phyloP scores from a whole-genome alignment of 2,888 invertebrate species.

The Stegana nigrithorax region DNA sequence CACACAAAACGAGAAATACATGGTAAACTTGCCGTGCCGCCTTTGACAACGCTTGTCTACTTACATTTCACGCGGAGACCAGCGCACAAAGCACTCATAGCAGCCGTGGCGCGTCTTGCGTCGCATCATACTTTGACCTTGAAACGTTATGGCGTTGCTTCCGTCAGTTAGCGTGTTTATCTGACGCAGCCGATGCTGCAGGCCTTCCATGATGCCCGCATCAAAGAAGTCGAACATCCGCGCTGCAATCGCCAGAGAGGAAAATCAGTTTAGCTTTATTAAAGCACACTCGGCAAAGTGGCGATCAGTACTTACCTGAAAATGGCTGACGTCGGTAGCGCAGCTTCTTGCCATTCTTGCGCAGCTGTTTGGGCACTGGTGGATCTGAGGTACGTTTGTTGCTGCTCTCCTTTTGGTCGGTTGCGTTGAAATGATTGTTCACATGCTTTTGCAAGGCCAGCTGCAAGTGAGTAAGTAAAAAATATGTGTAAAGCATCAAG shows the following conservation, averaged over 20 bases:
- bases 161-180: constrained; percentile 75
- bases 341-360: constrained; percentile 89
- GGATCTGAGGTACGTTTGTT: constrained; percentile 81
- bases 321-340: constrained; percentile 88
- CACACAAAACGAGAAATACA: no score
- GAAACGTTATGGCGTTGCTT: constrained; percentile 78
- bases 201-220: constrained; percentile 90
- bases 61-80: constrained; percentile 90
- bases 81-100: constrained; percentile 81
- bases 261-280: background rate
- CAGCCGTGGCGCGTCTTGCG: constrained; percentile 75
- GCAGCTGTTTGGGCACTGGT: constrained; percentile 80
- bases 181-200: constrained; percentile 83
- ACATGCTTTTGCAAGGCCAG: constrained; percentile 89
- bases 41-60: no score
- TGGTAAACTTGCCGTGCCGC: no score
- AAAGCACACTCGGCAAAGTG: no score
- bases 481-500: no score
- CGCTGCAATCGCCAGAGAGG: constrained; percentile 73
- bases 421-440: constrained; percentile 86
- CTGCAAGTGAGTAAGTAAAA: constrained; percentile 38
- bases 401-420: constrained; percentile 70
- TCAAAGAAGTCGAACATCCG: constrained; percentile 96
- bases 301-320: constrained; percentile 79
- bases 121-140: constrained; percentile 77